These are phyloP conservation scores for Andrena bicolor DNA, from an alignment of 2,888 invertebrate genomes.

Conservation along the genomic window DNA sequence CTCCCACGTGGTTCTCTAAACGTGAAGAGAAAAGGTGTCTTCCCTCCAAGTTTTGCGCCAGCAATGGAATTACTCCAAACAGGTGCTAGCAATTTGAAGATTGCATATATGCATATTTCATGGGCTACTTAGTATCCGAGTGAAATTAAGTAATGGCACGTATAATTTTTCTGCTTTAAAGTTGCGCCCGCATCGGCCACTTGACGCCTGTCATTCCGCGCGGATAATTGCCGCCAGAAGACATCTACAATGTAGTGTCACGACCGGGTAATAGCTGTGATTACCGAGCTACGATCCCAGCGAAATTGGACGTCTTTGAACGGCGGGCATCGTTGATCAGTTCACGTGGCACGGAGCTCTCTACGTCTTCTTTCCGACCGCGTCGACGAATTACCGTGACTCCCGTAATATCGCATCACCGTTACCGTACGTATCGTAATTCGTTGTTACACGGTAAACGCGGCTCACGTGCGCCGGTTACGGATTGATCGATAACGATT, in stretches of 20 bases:
- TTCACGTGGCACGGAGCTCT: conserved; percentile 35
- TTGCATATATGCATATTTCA: no score
- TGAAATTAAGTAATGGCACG: background rate
- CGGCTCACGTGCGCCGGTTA: conserved; percentile 20
- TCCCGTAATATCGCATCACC: conserved; percentile 15
- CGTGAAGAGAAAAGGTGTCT: no score
- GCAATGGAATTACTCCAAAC: no score
- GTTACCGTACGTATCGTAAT: conserved; percentile 33
- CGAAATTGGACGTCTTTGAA: conserved; percentile 28
- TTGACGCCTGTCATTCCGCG: conserved; percentile 10
- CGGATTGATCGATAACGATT: conserved; percentile 46
- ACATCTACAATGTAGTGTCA: conserved; percentile 45
- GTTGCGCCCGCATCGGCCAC: background rate
- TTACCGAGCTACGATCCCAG: conserved; percentile 16
- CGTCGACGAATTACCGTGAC: conserved; percentile 26
- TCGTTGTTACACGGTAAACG: conserved; percentile 27
- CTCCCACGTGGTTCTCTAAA: no score
- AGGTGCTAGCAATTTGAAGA: no score
- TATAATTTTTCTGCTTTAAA: background rate
- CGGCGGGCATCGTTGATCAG: background rate
- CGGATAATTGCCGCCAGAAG: conserved; percentile 8
- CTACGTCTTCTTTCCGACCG: conserved; percentile 32
- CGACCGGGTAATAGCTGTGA: conserved; percentile 44
- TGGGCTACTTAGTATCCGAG: background rate
- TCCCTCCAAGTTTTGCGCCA: no score